Evolutionary conservation across 2,113 vertebrate genomes (phyloP).

Genomic region (Thamnaconus septentrionalis): DNA sequence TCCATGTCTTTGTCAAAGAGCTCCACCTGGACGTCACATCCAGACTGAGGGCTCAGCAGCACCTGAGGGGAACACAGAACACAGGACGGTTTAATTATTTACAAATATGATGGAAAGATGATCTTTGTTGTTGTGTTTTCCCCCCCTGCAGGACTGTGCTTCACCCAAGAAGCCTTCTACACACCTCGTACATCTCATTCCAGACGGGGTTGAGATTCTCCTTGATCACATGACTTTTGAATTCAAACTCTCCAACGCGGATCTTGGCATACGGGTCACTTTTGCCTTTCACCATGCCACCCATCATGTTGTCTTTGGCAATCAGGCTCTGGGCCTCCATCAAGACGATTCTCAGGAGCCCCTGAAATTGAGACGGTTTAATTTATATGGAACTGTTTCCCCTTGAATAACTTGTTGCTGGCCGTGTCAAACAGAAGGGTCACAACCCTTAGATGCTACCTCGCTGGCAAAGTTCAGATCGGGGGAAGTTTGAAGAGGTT

Average conservation of each 20-base stretch:
- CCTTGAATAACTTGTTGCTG: neutral
- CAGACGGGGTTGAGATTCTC: constrained; percentile 89
- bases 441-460: constrained; percentile 56
- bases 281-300: constrained; percentile 83
- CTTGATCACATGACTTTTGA: constrained; percentile 84
- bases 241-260: constrained; percentile 71
- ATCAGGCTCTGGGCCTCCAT: constrained; percentile 86
- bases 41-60: constrained; percentile 78
- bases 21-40: constrained; percentile 82
- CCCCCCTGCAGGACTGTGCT: neutral
- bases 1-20: constrained; percentile 89
- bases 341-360: constrained; percentile 85
- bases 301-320: constrained; percentile 87
- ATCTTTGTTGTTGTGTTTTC: no score
- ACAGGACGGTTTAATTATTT: neutral
- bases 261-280: constrained; percentile 90
- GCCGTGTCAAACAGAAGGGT: neutral
- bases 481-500: constrained; percentile 75
- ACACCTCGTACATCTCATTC: constrained; percentile 91
- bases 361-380: constrained; percentile 65
- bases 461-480: constrained; percentile 80
- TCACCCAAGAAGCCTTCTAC: neutral
- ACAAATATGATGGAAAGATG: neutral
- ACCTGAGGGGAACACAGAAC: constrained; percentile 61
- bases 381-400: neutral